phyloP scores from a whole-genome alignment of 2,888 invertebrate genomes.

The Lapara coniferarum region DNA sequence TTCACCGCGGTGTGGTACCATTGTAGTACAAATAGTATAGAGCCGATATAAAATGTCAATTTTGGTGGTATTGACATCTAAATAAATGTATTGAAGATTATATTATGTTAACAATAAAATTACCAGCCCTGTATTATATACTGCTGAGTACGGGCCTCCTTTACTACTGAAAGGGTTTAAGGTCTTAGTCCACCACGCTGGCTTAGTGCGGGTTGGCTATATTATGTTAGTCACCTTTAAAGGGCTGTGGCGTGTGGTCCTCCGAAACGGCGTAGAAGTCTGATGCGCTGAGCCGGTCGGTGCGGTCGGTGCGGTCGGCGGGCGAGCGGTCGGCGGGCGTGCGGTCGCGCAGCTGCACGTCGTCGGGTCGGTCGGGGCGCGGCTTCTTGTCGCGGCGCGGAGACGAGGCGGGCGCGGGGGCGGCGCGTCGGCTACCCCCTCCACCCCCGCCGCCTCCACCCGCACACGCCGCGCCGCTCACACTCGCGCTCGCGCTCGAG shows the following conservation, averaged over 20 bases:
- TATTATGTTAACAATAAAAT: too few species aligned
- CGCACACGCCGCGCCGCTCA: conserved; percentile 35
- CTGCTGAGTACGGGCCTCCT: too few species aligned
- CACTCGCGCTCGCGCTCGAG: conserved; percentile 64
- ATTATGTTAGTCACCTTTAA: conserved; percentile 63
- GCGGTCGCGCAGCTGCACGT: conserved; percentile 56
- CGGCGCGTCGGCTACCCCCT: conserved; percentile 60
- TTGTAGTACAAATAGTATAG: too few species aligned
- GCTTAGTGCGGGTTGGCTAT: too few species aligned
- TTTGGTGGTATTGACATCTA: too few species aligned
- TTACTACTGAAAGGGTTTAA: too few species aligned
- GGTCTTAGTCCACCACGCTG: too few species aligned
- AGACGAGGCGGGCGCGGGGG: conserved; percentile 73
- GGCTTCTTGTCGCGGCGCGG: conserved; percentile 76
- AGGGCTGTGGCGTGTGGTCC: conserved; percentile 77
- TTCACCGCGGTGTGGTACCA: too few species aligned
- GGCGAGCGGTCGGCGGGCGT: conserved; percentile 37
- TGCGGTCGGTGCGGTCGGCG: conserved; percentile 47
- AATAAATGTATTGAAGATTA: too few species aligned
- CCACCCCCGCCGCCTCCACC: conserved; percentile 52
- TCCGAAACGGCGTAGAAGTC: conserved; percentile 79
- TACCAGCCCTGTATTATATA: too few species aligned
- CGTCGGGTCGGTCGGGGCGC: conserved; percentile 55
- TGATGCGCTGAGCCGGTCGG: conserved; percentile 74
- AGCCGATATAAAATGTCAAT: too few species aligned